phyloP scores from a whole-genome alignment of 2,113 vertebrate species.

The Gymnarchus niloticus region DNA sequence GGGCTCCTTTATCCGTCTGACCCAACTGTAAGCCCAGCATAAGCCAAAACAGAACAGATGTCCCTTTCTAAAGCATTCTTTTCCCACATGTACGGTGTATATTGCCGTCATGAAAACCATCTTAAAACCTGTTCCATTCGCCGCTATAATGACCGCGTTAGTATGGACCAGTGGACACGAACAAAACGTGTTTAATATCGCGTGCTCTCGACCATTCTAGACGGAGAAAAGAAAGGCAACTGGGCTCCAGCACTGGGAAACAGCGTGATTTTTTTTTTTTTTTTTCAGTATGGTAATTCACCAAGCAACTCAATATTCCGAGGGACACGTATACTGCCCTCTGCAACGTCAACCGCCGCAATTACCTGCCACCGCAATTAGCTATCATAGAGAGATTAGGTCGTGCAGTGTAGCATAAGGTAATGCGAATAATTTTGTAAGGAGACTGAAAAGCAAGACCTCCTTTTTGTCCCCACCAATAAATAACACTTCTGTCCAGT shows the following conservation, averaged over 20 bases:
- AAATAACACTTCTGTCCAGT: not conserved
- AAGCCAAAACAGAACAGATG: slow-evolving; percentile 89
- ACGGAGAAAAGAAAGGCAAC: slow-evolving; percentile 55
- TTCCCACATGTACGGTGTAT: slow-evolving; percentile 85
- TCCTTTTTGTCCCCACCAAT: not conserved
- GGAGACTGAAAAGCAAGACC: slow-evolving; percentile 53
- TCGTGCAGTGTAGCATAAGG: slow-evolving; percentile 83
- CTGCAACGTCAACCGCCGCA: slow-evolving; percentile 71
- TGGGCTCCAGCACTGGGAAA: slow-evolving; percentile 54
- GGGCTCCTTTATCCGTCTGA: slow-evolving; percentile 75
- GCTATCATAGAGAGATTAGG: slow-evolving; percentile 82
- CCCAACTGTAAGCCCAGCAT: slow-evolving; percentile 64
- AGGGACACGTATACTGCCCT: slow-evolving; percentile 67
- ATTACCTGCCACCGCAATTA: slow-evolving; percentile 64
- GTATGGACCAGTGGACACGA: slow-evolving; percentile 94
- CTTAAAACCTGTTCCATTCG: slow-evolving; percentile 95
- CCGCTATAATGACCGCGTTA: slow-evolving; percentile 96
- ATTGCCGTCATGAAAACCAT: slow-evolving; percentile 92
- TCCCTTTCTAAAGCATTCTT: slow-evolving; percentile 89
- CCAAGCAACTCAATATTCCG: slow-evolving; percentile 77
- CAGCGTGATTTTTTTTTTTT: slow-evolving; percentile 55
- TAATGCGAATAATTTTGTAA: slow-evolving; percentile 82
- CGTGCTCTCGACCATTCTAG: slow-evolving; percentile 83
- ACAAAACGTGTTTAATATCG: slow-evolving; percentile 94
- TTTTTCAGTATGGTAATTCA: slow-evolving; percentile 78